Base-by-base conservation (phyloP, 2,797 vertebrate genomes). In the Malacoctenus gilli region DNA sequence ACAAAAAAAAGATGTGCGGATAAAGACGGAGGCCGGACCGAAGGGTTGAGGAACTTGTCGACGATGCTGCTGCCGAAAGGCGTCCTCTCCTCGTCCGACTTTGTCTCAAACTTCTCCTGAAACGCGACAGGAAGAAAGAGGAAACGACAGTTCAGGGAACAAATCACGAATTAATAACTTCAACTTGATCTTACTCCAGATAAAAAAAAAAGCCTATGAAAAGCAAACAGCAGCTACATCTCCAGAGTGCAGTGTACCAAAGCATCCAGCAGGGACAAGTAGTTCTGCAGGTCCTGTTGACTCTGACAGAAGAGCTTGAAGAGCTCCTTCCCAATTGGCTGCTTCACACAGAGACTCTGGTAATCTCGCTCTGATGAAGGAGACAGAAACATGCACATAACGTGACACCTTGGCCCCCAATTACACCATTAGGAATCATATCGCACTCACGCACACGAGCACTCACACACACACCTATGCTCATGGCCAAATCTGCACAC, bases 231-330 rank as follows among this genome's bases (percentile, higher is more conserved):
- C n/a, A n/a, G n/a, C n/a, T n/a, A n/a, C n/a, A n/a, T n/a, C n/a
- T n/a, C n/a, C n/a, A n/a, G n/a, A n/a, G n/a, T n/a, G n/a, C n/a
- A n/a, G n/a, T n/a, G 4, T 91, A 95, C 94, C 93, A 91, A 79
- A 34, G 86, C 87, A 1, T 94, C 87, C 53, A 89, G 87, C 50
- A 95, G 85, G 15, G 68, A 65, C 3, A 90, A 82, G 77, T 82
- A 91, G 71, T 80, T 80, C 42, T 80, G 80, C 38, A 95, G 90
- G 3, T 91, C 86, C 0, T 63, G 59, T 1, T 47, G 84, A 30
- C 86, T 93, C 52, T 79, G 79, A 21, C 94, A 95, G 87, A 91
- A 95, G 32, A 93, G 89, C 14, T 87, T 77, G 37, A 95, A 95
- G 14, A 94, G 91, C 7, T 84, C 81, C 47, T 86, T 87, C 1